Percentiles rank a stretch among this genome's conserved stretches.
phyloP scores from a whole-genome alignment of 2,113 vertebrate species.

The Ptychochromis oligacanthus region DNA sequence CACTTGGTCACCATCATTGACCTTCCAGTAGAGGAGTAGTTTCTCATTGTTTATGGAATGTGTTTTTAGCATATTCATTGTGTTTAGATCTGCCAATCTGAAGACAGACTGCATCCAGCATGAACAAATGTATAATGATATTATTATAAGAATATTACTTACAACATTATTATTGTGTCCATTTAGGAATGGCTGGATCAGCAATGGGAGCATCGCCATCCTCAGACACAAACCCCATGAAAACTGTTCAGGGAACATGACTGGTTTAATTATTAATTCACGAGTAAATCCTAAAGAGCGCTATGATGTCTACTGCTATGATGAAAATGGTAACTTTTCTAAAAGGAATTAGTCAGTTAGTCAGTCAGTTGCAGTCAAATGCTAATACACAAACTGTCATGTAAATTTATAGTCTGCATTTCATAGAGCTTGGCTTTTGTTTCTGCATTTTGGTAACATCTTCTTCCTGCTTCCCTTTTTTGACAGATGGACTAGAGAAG shows the following conservation, averaged over 20 bases:
- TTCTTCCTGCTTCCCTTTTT: not conserved
- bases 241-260: constrained; percentile 84
- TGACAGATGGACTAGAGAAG: not conserved
- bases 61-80: not conserved
- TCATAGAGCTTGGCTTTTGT: not conserved
- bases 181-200: constrained; percentile 87
- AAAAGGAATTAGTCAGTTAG: not conserved
- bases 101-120: not conserved
- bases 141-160: not conserved
- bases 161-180: constrained; percentile 20
- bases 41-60: not conserved
- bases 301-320: constrained; percentile 88
- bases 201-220: constrained; percentile 72
- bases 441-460: not conserved
- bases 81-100: not conserved
- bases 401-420: not conserved
- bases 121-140: not conserved
- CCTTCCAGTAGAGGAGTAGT: not conserved
- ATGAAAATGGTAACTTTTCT: constrained; percentile 80
- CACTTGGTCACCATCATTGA: not conserved
- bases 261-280: constrained; percentile 74
- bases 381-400: rapidly evolving
- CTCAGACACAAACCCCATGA: constrained; percentile 79
- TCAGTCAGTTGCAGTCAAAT: not conserved
- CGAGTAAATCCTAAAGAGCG: rapidly evolving